These are phyloP conservation scores for Pollenia griseotomentosa DNA, from an alignment of 2,888 invertebrate genomes.

Conservation along the genomic window DNA sequence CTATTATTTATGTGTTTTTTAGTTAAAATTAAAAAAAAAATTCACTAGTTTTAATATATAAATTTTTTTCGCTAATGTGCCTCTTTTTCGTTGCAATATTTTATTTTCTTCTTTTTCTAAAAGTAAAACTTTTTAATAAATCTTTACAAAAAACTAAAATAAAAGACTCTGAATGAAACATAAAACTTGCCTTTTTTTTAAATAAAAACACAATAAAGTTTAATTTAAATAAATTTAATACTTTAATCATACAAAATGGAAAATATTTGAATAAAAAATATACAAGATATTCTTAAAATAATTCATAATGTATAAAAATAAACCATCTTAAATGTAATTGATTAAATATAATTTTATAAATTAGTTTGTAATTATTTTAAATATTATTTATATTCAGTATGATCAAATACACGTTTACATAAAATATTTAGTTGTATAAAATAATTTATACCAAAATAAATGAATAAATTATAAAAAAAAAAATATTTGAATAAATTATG, in stretches of 20 bases:
- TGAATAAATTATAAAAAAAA: conserved; percentile 30
- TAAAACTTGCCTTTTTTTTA: conserved; percentile 74
- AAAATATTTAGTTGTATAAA: conserved; percentile 53
- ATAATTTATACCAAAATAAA: conserved; percentile 63
- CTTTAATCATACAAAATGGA: conserved; percentile 28
- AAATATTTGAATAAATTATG: background rate
- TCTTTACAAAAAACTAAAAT: conserved; percentile 51
- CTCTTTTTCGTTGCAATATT: conserved; percentile 60
- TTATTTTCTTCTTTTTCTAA: conserved; percentile 14
- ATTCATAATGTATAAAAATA: conserved; percentile 36
- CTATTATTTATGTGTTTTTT: background rate
- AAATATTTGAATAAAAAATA: conserved; percentile 31
- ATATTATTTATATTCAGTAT: conserved; percentile 49
- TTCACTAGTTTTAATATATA: background rate
- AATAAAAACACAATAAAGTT: conserved; percentile 21
- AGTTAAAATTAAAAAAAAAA: background rate
- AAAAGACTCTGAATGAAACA: conserved; percentile 73
- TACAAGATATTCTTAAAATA: conserved; percentile 16
- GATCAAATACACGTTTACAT: conserved; percentile 6
- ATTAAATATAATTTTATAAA: conserved; percentile 20
- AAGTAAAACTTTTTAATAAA: background rate
- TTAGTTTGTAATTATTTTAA: conserved; percentile 35
- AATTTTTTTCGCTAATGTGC: conserved; percentile 20
- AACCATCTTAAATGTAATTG: conserved; percentile 41
- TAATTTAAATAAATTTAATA: conserved; percentile 22